Conservation (phyloP, 2,797 vertebrate genomes). For the Garrulus glandarius region DNA sequence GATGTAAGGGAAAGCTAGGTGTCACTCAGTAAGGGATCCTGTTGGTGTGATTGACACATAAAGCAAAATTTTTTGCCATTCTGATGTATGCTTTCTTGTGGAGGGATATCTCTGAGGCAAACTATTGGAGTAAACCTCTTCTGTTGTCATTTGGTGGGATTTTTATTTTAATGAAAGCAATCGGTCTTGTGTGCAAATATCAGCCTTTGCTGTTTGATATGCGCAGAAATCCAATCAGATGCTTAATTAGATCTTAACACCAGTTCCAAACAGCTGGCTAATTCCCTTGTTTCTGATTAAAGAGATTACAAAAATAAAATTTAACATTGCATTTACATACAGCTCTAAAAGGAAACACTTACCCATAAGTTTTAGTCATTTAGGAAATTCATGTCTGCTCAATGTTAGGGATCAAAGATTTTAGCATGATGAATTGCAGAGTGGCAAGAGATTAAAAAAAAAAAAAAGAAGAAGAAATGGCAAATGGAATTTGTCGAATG, state of each 20-base stretch:
- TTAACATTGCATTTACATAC: slow-evolving; percentile 89
- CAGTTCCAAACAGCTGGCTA: slow-evolving; percentile 93
- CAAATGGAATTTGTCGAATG: slow-evolving; percentile 17
- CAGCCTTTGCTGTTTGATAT: slow-evolving; percentile 78
- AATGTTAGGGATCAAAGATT: slow-evolving; percentile 37
- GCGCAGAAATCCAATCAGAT: slow-evolving; percentile 93
- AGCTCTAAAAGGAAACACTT: slow-evolving; percentile 79
- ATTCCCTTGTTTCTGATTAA: slow-evolving; percentile 97
- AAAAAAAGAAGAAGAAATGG: neutral
- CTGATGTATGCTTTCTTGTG: slow-evolving; percentile 67
- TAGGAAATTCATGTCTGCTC: slow-evolving; percentile 53
- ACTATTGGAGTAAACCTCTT: slow-evolving; percentile 62
- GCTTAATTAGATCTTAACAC: slow-evolving; percentile 96
- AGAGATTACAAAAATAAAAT: slow-evolving; percentile 95
- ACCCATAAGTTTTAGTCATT: slow-evolving; percentile 63
- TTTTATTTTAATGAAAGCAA: slow-evolving; percentile 73
- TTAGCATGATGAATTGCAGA: slow-evolving; percentile 28
- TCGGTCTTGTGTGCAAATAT: slow-evolving; percentile 76
- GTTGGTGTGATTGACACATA: slow-evolving; percentile 69
- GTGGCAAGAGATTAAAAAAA: neutral
- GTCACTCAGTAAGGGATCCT: slow-evolving; percentile 62
- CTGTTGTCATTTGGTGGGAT: slow-evolving; percentile 55
- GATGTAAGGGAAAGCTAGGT: slow-evolving; percentile 61
- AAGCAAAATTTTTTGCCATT: slow-evolving; percentile 64
- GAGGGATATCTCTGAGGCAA: slow-evolving; percentile 67